Evolutionary conservation across 2,113 vertebrate species (phyloP).

Genomic region (Sapajus apella): DNA sequence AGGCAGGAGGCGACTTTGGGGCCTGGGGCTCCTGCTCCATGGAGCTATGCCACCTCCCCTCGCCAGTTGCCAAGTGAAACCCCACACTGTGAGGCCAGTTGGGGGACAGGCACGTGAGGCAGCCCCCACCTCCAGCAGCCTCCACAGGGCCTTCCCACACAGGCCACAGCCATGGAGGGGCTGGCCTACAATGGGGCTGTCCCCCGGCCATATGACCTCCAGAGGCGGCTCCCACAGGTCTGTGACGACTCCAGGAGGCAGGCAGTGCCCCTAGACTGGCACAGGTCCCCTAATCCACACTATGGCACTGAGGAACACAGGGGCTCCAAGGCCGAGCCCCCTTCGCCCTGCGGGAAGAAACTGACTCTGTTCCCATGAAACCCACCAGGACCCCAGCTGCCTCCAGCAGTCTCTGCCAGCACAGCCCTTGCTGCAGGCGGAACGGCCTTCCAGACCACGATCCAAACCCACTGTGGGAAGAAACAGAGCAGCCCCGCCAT

Average conservation of each 20-base stretch:
- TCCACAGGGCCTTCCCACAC: too few species aligned
- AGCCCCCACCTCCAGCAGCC: background rate
- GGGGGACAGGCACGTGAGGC: background rate
- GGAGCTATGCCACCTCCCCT: too few species aligned
- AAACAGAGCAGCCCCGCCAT: background rate
- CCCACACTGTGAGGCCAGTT: background rate
- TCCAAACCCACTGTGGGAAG: too few species aligned
- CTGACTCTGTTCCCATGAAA: background rate
- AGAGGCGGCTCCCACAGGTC: fast-evolving
- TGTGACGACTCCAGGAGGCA: background rate
- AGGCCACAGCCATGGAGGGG: background rate
- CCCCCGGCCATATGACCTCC: background rate
- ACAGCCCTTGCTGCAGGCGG: too few species aligned
- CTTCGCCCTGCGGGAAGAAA: too few species aligned
- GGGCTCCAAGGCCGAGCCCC: background rate
- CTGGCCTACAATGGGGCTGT: background rate
- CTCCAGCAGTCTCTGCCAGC: too few species aligned
- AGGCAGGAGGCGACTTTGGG: too few species aligned
- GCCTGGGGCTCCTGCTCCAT: background rate
- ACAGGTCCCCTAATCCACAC: background rate
- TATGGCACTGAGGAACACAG: background rate
- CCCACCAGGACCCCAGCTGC: background rate
- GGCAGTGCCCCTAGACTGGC: background rate
- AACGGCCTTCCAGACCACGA: too few species aligned
- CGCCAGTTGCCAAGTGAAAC: background rate